A percentile compares a stretch with the other conserved stretches of the same genome.
Conservation (phyloP, 2,888 invertebrate species). For the Dione vanillae region DNA sequence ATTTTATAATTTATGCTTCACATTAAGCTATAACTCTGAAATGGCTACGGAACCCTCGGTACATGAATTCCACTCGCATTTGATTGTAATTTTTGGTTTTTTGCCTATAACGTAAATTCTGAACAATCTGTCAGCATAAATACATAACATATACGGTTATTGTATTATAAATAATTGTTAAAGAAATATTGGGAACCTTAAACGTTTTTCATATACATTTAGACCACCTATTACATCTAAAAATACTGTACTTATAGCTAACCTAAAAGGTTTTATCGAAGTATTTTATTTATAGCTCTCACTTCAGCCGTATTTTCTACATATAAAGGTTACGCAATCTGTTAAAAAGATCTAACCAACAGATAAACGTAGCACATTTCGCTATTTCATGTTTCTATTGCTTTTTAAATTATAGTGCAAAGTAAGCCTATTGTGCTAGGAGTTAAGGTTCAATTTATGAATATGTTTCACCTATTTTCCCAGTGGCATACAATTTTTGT, state of each 20-base stretch:
- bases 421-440: neutral
- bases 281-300: constrained; percentile 26
- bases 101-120: too few relatives aligned
- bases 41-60: too few relatives aligned
- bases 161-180: too few relatives aligned
- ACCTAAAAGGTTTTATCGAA: constrained; percentile 13
- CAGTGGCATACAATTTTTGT: constrained; percentile 35
- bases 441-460: constrained; percentile 7
- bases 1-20: too few relatives aligned
- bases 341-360: constrained; percentile 40
- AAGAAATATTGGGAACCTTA: too few relatives aligned
- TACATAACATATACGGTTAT: too few relatives aligned
- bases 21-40: neutral
- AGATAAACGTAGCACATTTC: constrained; percentile 41
- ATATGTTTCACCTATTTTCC: neutral
- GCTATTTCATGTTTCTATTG: constrained; percentile 34
- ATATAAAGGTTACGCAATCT: constrained; percentile 39
- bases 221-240: neutral
- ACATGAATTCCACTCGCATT: too few relatives aligned
- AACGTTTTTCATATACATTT: neutral
- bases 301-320: constrained; percentile 29
- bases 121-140: too few relatives aligned
- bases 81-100: too few relatives aligned
- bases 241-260: constrained; percentile 1
- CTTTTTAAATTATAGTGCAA: neutral